These are phyloP conservation scores for Phengaris alcon DNA, from an alignment of 2,888 invertebrate species.

Conservation along the genomic window DNA sequence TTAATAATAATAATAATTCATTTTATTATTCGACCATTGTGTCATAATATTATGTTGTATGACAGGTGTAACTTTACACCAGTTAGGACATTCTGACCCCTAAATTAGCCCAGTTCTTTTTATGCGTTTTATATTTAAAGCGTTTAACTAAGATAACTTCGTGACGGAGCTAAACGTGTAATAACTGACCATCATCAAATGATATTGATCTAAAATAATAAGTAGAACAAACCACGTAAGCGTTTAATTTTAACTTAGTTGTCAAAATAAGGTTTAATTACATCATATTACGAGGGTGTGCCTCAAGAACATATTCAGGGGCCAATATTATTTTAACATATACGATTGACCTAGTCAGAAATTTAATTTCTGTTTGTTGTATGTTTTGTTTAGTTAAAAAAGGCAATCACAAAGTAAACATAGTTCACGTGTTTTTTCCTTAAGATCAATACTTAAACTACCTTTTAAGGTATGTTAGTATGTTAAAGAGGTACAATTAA, in stretches of 20 bases:
- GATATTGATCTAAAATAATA: not conserved
- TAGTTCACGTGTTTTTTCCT: not conserved
- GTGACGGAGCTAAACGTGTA: conserved; percentile 1
- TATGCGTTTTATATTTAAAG: not conserved
- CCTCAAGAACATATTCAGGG: conserved; percentile 3
- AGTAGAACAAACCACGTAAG: conserved; percentile 6
- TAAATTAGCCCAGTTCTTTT: not conserved
- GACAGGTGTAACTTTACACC: conserved; percentile 1
- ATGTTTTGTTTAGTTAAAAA: not conserved
- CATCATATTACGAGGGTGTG: not conserved
- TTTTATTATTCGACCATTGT: not conserved
- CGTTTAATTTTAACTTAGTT: not conserved
- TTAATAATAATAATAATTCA: not conserved
- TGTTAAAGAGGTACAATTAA: conserved; percentile 12
- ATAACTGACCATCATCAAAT: not conserved
- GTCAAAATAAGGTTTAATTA: not conserved
- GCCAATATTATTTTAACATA: not conserved
- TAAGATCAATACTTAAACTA: not conserved
- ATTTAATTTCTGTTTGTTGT: not conserved
- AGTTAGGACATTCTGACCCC: not conserved
- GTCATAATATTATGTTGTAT: not conserved
- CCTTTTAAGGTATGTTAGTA: not conserved
- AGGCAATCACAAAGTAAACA: not conserved
- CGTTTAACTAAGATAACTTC: not conserved
- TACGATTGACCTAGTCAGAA: not conserved